These are phyloP conservation scores for Toxonevra muliebris DNA, from an alignment of 2,888 invertebrate genomes.

Conservation along the genomic window DNA sequence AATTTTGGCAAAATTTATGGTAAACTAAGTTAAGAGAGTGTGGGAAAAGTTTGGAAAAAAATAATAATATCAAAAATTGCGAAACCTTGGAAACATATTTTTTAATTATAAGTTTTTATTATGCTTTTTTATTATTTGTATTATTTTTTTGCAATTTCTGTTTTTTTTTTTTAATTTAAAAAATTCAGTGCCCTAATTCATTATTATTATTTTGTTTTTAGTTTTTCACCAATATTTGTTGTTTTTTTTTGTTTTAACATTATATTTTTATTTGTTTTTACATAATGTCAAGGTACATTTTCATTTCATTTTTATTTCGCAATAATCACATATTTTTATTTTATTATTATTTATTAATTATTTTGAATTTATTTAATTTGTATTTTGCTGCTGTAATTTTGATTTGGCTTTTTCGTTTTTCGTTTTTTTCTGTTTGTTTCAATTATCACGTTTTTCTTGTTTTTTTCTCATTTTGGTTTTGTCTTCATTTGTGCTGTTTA, in stretches of 20 bases:
- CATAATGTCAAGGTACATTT: constrained; percentile 29
- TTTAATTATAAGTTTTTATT: constrained; percentile 25
- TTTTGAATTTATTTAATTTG: constrained; percentile 38
- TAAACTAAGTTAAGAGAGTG: constrained; percentile 34
- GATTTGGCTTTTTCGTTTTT: constrained; percentile 38
- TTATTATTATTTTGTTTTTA: constrained; percentile 27
- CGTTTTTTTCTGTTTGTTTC: not conserved
- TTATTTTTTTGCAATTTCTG: not conserved
- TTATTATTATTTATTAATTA: constrained; percentile 42
- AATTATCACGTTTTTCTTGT: constrained; percentile 6
- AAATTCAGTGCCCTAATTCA: not conserved
- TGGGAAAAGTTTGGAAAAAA: constrained; percentile 46
- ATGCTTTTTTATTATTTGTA: not conserved
- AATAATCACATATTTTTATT: constrained; percentile 42
- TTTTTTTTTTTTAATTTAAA: not conserved
- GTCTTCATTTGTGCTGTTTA: constrained; percentile 1
- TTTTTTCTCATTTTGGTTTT: not conserved
- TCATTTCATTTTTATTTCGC: constrained; percentile 38
- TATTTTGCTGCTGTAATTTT: constrained; percentile 29
- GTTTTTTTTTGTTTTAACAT: constrained; percentile 28
- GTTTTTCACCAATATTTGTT: constrained; percentile 37
- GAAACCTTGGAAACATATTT: constrained; percentile 28
- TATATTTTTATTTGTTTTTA: constrained; percentile 52
- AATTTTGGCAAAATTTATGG: constrained; percentile 43
- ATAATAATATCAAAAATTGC: constrained; percentile 42